Conservation (phyloP, 2,113 vertebrate species). For the Symphodus melops region DNA sequence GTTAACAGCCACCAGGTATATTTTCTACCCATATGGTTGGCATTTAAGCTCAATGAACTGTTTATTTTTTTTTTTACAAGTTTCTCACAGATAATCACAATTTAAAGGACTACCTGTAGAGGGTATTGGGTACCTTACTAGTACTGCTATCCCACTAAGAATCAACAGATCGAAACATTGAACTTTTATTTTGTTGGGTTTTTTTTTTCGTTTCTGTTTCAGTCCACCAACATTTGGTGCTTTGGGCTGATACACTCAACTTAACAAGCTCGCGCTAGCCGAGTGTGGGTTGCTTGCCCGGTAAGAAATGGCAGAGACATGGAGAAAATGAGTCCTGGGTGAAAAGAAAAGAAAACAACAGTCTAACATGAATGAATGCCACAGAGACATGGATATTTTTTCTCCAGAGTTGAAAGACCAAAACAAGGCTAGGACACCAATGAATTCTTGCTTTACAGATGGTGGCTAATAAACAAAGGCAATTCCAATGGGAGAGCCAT, state of each 20-base stretch:
- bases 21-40: too few species aligned
- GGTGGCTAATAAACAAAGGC: constrained; percentile 1
- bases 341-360: background rate
- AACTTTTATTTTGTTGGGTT: background rate
- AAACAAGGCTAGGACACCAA: background rate
- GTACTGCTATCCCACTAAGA: background rate
- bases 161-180: background rate
- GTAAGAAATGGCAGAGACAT: background rate
- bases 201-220: background rate
- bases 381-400: background rate
- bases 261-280: constrained; percentile 2
- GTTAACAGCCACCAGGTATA: too few species aligned
- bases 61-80: too few species aligned
- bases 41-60: too few species aligned
- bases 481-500: background rate
- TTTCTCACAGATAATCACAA: background rate
- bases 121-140: background rate
- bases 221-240: background rate
- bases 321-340: background rate
- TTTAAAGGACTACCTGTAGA: background rate
- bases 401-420: background rate
- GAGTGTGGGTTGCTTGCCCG: background rate
- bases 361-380: background rate
- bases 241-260: background rate
- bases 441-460: background rate